Conservation (phyloP, 2,797 vertebrate genomes). For the Esox masquinongy region DNA sequence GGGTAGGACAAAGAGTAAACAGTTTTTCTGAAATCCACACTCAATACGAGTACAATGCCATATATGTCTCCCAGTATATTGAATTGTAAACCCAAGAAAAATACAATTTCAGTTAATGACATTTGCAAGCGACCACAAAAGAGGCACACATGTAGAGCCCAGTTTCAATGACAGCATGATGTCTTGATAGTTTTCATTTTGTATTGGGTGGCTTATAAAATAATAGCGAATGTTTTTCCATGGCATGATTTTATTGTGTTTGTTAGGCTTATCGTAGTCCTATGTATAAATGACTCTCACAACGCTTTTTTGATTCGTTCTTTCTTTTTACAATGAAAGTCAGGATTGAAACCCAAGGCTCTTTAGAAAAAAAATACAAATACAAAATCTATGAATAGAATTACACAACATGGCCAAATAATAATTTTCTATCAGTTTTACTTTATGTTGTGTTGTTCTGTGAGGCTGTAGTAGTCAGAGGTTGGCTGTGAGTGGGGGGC, state of each 20-base stretch:
- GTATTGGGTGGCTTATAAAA: neutral
- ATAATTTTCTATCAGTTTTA: no score
- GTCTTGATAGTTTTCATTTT: neutral
- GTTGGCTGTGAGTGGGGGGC: no score
- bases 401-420: no score
- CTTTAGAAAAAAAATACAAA: neutral
- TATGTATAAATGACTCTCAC: neutral
- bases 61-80: no score
- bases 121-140: slow-evolving; percentile 36
- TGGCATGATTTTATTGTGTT: no score
- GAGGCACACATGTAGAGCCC: slow-evolving; percentile 19
- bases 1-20: no score
- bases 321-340: neutral
- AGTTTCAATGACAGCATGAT: neutral
- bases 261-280: no score
- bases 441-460: no score
- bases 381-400: neutral
- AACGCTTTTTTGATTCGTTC: neutral
- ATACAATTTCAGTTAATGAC: slow-evolving; percentile 16
- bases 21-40: no score
- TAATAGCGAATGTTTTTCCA: neutral
- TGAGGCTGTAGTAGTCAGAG: no score
- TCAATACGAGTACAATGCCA: no score
- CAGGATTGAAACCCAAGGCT: neutral
- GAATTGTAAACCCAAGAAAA: no score